A percentile compares a stretch with the other conserved stretches of the same genome.
Conservation (phyloP, 2,113 vertebrate species). For the Pantherophis guttatus region DNA sequence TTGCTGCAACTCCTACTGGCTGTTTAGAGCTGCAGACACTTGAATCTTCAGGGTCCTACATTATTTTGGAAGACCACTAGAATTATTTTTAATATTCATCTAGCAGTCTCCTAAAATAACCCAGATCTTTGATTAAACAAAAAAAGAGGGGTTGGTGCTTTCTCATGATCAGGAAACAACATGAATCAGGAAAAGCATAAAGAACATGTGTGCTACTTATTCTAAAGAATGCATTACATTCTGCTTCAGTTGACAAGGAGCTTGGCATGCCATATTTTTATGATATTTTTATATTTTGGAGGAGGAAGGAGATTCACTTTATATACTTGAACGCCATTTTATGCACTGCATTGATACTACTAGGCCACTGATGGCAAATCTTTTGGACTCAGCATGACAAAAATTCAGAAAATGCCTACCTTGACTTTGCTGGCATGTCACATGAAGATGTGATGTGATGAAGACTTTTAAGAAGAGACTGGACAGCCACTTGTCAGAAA, state of each 20-base stretch:
- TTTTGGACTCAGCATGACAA: no score
- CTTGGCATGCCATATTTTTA: background rate
- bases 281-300: background rate
- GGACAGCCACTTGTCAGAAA: no score
- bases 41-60: background rate
- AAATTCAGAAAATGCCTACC: no score
- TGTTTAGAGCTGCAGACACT: background rate
- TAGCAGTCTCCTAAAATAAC: background rate
- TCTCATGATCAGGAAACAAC: background rate
- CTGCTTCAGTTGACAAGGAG: background rate
- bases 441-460: no score
- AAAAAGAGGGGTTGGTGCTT: background rate
- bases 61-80: background rate
- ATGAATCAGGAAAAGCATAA: background rate
- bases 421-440: no score
- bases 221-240: background rate
- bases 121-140: background rate
- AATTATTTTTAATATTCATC: background rate
- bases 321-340: background rate
- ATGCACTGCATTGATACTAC: background rate
- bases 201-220: background rate
- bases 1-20: background rate
- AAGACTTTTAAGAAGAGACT: no score
- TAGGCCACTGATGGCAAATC: background rate
- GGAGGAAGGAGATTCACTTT: background rate